Evolutionary conservation across 2,888 invertebrate genomes (phyloP), one percentile per base, ranked within the genome.

Genomic region (Colostygia pectinataria): DNA sequence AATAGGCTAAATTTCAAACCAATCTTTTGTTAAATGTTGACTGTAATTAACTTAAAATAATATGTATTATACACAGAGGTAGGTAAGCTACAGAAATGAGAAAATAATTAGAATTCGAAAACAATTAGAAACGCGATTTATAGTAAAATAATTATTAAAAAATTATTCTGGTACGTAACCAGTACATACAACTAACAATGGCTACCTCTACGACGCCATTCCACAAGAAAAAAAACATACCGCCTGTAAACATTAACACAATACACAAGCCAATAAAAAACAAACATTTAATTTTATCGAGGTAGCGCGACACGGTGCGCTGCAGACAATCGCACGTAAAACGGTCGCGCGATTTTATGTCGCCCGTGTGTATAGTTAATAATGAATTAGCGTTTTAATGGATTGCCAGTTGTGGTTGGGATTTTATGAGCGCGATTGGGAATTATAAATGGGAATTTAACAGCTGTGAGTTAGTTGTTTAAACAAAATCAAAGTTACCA

Each of bases 291-390:
- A n/a, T n/a, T n/a, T n/a, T 50, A 53, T 52, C 65, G 54, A 39
- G 36, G 31, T 43, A 50, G 27, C 53, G 48, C 49, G 59, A 49
- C 40, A 57, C 53, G 55, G 53, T 49, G 57, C 65, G 24, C 28
- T 38, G 50, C 32, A 50, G 33, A 82, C 79, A 81, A 81, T 81
- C 65, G 75, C 57, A 60, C 66, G 71, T 75, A 72, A 74, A 73
- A 64, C 68, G 65, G 63, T 60, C 57, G 65, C 63, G 61, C 60
- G 65, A 68, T 62, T 75, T 71, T 71, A 71, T 66, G 68, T 66
- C 57, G 64, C 66, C 54, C 63, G 57, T 65, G 65, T 63, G 65
- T 28, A 23, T 24, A 24, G 40, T 32, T 48, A 39, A 24, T 45
- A 49, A 49, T 48, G 44, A 50, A 55, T 50, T 48, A 42, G 52